Base-by-base conservation (phyloP, 2,797 vertebrate species). In the Pygocentrus nattereri region DNA sequence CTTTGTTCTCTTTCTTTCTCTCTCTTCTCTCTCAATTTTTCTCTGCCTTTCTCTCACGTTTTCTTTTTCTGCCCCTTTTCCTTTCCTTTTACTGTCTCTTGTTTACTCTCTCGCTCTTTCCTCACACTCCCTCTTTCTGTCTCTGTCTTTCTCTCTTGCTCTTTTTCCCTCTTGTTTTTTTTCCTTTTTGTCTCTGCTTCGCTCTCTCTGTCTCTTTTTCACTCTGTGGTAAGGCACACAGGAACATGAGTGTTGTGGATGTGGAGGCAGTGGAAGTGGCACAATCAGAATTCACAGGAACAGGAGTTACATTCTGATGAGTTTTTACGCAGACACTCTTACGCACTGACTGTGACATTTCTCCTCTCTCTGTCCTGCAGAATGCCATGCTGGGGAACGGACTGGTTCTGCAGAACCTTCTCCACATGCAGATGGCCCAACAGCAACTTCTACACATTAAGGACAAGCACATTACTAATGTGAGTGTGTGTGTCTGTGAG, bases 391-490 rank as follows among this genome's bases (percentile, higher is more conserved):
- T 95, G n/a, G 94, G 95, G 61, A 96, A 95, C 38, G 93, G 95
- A 75, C 90, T 97, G 2, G 89, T 98, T 86, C 94, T 99, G 65
- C 97, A 98, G 93, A 98, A 96, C 90, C 95, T 97, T 41, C 87
- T 97, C 80, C 96, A 95, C 76, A 93, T 98, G 80, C 95, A 97
- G 56, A 86, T 97, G 91, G 94, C 96, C 1, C 97, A 97, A 87
- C 96, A 98, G 78, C 97, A 97, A 41, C 93, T 98, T 52, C 89
- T 98, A 78, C 96, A 97, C 92, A 95, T 96, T 85, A 98, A 99
- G 81, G 97, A 94, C 89, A 88, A 96, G 74, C 96, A 96, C 88
- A 86, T 96, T 85, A 96, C 94, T 88, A 96, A 92, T 67, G 96
- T 98, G 94, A 97, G 96, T 88, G 54, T 82, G 19, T 79, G 75